Conservation (phyloP, 2,888 invertebrate genomes). For the Apantesis nais region DNA sequence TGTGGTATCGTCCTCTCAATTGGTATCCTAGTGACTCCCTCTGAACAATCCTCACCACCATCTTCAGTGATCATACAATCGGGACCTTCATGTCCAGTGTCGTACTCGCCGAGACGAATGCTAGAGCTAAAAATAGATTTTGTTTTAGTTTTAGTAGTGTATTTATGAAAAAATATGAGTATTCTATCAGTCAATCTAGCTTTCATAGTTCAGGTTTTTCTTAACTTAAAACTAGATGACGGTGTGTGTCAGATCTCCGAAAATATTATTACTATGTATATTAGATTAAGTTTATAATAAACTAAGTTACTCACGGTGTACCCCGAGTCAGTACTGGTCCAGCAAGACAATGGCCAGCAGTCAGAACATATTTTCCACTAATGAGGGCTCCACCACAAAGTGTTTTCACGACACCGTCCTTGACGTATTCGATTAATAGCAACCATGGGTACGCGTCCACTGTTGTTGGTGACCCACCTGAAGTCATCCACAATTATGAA, state of each 20-base stretch:
- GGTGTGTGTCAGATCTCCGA: too few species aligned
- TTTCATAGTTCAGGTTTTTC: too few species aligned
- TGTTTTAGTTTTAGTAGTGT: too few species aligned
- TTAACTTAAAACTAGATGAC: too few species aligned
- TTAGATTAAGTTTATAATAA: background rate
- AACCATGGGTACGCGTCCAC: constrained; percentile 87
- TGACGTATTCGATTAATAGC: constrained; percentile 76
- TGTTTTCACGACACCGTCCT: constrained; percentile 49
- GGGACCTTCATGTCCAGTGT: constrained; percentile 59
- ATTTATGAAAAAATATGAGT: too few species aligned
- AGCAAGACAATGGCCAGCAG: constrained; percentile 84
- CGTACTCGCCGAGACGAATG: constrained; percentile 79
- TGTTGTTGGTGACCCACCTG: constrained; percentile 65
- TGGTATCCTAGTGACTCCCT: constrained; percentile 63
- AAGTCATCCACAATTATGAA: background rate
- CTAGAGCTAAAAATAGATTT: constrained; percentile 36
- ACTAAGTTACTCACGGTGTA: constrained; percentile 68
- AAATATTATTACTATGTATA: too few species aligned
- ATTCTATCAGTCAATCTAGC: too few species aligned
- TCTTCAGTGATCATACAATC: constrained; percentile 70
- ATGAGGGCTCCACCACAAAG: constrained; percentile 79
- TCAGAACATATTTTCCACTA: constrained; percentile 80
- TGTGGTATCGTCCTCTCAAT: constrained; percentile 75
- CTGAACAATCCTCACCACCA: constrained; percentile 70
- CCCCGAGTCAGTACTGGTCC: constrained; percentile 68